Evolutionary conservation across 2,888 invertebrate genomes (phyloP).

Genomic region (Tetragonisca angustula): DNA sequence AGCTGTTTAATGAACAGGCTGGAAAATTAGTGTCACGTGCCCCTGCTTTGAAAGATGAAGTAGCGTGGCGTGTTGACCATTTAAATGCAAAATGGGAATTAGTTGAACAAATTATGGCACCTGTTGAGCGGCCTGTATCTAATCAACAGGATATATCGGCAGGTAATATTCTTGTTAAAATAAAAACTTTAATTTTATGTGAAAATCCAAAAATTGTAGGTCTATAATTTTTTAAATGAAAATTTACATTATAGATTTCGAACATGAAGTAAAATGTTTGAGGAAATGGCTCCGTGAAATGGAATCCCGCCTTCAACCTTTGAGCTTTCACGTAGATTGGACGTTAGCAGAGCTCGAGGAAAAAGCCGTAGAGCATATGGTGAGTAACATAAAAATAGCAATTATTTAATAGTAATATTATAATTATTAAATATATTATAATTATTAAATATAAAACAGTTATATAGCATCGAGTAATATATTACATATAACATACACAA

Average conservation of each 20-base stretch:
- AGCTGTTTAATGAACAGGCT: slow-evolving; percentile 92
- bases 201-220: too few relatives aligned
- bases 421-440: background rate
- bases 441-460: background rate
- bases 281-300: slow-evolving; percentile 94
- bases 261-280: slow-evolving; percentile 91
- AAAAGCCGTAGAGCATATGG: slow-evolving; percentile 93
- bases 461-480: background rate
- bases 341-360: slow-evolving; percentile 90
- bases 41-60: slow-evolving; percentile 88
- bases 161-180: slow-evolving; percentile 72
- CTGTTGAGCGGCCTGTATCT: slow-evolving; percentile 84
- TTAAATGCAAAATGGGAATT: slow-evolving; percentile 92
- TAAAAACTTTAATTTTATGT: background rate
- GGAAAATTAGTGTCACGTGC: slow-evolving; percentile 88
- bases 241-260: slow-evolving; percentile 87
- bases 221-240: background rate
- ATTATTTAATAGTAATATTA: background rate
- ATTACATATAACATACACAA: background rate
- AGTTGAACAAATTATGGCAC: slow-evolving; percentile 89
- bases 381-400: slow-evolving; percentile 84
- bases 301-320: slow-evolving; percentile 91
- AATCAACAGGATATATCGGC: slow-evolving; percentile 82
- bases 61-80: slow-evolving; percentile 90
- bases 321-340: slow-evolving; percentile 89